Conservation (phyloP, 2,888 invertebrate species). For the Hemistola chrysoprasaria region DNA sequence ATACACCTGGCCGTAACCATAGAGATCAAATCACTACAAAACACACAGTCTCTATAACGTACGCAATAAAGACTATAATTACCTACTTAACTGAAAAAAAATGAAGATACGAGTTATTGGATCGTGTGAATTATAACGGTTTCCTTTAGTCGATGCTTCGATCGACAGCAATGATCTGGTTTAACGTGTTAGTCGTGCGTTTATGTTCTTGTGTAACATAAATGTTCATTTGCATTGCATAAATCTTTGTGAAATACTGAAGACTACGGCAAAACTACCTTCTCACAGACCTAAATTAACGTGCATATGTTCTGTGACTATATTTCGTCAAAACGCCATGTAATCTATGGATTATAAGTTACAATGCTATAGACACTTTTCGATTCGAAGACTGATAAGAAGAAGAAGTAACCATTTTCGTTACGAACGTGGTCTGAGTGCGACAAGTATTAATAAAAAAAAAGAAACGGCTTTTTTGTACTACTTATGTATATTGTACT, state of each 20-base stretch:
- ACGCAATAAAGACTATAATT: slow-evolving; percentile 24
- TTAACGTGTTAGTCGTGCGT: slow-evolving; percentile 20
- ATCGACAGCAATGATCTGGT: slow-evolving; percentile 31
- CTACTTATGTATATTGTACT: too few relatives aligned
- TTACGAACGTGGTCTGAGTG: too few relatives aligned
- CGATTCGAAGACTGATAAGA: too few relatives aligned
- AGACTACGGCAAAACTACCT: too few relatives aligned
- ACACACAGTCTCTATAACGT: slow-evolving; percentile 11
- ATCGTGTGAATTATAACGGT: slow-evolving; percentile 64
- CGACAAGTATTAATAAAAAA: too few relatives aligned
- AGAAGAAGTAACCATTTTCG: too few relatives aligned
- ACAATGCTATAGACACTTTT: too few relatives aligned
- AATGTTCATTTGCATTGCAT: slow-evolving; percentile 5
- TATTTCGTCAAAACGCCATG: too few relatives aligned
- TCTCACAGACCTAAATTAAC: too few relatives aligned
- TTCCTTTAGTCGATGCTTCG: slow-evolving; percentile 47
- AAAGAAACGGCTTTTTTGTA: too few relatives aligned
- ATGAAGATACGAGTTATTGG: slow-evolving; percentile 46
- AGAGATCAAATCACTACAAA: slow-evolving; percentile 76
- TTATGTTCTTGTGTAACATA: slow-evolving; percentile 22
- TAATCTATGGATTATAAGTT: too few relatives aligned
- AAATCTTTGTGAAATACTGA: slow-evolving; percentile 3
- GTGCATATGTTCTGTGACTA: too few relatives aligned
- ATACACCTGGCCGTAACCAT: slow-evolving; percentile 81
- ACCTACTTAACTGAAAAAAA: slow-evolving; percentile 1